A percentile compares a stretch with the other conserved stretches of the same genome.
Conservation (phyloP, 2,797 vertebrate species). For the Clarias pachynema region DNA sequence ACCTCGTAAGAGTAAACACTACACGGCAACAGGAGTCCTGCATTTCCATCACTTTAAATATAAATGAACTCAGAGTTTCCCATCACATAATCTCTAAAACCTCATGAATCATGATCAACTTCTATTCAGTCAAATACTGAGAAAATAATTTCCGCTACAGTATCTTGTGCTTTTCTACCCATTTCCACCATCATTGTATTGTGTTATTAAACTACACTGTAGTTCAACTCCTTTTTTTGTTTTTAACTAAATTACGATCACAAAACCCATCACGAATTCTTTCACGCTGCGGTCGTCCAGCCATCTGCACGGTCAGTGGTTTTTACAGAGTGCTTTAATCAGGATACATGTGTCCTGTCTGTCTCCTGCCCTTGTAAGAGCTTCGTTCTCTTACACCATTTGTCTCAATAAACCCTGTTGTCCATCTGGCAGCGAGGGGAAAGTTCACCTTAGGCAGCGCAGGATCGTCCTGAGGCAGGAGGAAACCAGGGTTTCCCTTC, state of each 20-base stretch:
- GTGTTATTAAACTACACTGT: no score
- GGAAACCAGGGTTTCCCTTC: slow-evolving; percentile 1
- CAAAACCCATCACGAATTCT: no score
- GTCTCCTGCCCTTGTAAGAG: slow-evolving; percentile 24
- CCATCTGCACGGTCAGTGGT: slow-evolving; percentile 2
- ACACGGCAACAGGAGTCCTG: neutral
- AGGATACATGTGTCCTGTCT: slow-evolving; percentile 26
- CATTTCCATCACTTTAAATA: neutral
- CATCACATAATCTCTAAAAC: neutral
- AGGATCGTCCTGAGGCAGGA: slow-evolving; percentile 14
- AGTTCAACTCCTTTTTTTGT: neutral
- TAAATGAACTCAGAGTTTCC: neutral
- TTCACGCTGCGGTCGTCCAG: neutral
- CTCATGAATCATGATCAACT: neutral
- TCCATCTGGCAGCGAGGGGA: slow-evolving; percentile 26
- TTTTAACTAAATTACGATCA: neutral
- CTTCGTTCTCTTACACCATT: slow-evolving; percentile 39
- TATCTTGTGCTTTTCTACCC: no score
- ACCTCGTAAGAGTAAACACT: neutral
- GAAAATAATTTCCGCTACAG: no score
- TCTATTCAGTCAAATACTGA: no score
- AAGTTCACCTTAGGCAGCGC: slow-evolving; percentile 20
- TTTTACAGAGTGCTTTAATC: slow-evolving; percentile 39
- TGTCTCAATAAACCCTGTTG: slow-evolving; percentile 47
- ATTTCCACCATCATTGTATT: neutral